Evolutionary conservation across 2,888 invertebrate genomes (phyloP).

Genomic region (Leucania comma): DNA sequence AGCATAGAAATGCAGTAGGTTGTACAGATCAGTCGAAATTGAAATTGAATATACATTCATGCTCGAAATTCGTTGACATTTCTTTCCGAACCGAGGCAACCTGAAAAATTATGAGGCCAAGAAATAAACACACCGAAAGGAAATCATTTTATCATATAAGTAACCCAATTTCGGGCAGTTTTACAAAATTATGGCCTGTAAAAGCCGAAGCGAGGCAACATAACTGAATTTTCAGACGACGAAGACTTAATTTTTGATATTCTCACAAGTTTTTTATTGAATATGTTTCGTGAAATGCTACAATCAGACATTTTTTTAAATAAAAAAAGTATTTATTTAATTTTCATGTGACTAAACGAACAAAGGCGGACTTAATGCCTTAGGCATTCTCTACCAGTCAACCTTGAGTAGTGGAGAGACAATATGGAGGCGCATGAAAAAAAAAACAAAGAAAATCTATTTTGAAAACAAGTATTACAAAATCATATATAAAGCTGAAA

Average conservation of each 20-base stretch:
- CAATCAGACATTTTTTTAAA: constrained; percentile 3
- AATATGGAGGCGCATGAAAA: too few relatives aligned
- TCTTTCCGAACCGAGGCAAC: not conserved
- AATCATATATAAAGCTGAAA: too few relatives aligned
- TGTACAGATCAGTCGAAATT: too few relatives aligned
- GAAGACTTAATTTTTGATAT: constrained; percentile 46
- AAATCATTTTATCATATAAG: constrained; percentile 26
- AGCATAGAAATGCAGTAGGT: too few relatives aligned
- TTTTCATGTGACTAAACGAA: too few relatives aligned
- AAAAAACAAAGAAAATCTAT: too few relatives aligned
- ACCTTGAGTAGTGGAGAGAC: too few relatives aligned
- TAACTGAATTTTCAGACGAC: constrained; percentile 46
- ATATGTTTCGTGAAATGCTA: constrained; percentile 24
- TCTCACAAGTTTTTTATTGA: constrained; percentile 36
- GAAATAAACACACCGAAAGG: not conserved
- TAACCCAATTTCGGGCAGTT: constrained; percentile 47
- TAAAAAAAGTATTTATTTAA: too few relatives aligned
- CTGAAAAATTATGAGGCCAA: not conserved
- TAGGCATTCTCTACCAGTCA: too few relatives aligned
- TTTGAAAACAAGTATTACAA: too few relatives aligned
- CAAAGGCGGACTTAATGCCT: too few relatives aligned
- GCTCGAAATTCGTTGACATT: not conserved
- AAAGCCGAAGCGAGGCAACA: constrained; percentile 42
- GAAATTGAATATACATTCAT: too few relatives aligned
- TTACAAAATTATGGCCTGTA: constrained; percentile 44